Conservation (phyloP, 2,113 vertebrate species). For the Pomatostomus ruficeps region DNA sequence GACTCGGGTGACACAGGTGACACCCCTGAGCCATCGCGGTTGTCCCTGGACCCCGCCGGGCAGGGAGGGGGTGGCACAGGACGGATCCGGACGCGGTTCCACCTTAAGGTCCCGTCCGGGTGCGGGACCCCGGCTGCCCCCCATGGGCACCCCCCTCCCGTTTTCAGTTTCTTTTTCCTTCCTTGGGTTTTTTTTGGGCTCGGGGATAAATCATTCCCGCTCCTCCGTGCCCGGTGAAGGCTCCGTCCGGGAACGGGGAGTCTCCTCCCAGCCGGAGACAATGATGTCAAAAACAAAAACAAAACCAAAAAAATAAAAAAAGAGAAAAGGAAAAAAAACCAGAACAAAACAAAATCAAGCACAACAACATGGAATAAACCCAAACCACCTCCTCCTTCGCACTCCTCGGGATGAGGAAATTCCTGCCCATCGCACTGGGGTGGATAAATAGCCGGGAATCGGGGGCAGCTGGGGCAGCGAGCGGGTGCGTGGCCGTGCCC, state of each 20-base stretch:
- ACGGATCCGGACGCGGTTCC: neutral
- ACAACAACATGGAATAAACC: too few relatives aligned
- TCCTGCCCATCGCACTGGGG: conserved; percentile 23
- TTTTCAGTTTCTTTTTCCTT: neutral
- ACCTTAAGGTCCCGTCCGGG: conserved; percentile 49
- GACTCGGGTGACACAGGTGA: neutral
- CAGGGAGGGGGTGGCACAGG: rapidly evolving
- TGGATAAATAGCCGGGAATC: conserved; percentile 12
- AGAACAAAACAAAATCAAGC: too few relatives aligned
- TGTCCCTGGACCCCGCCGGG: neutral
- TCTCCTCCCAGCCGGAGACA: conserved; percentile 60
- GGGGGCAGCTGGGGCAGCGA: neutral
- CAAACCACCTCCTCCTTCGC: neutral
- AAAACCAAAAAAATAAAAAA: neutral
- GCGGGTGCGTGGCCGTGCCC: too few relatives aligned
- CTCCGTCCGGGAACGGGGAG: conserved; percentile 68
- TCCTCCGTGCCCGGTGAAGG: neutral
- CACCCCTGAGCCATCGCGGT: neutral
- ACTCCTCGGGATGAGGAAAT: neutral
- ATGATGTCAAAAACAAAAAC: neutral
- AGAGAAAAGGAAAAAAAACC: too few relatives aligned
- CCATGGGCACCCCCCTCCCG: neutral
- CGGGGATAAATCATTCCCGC: neutral
- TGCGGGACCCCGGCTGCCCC: neutral
- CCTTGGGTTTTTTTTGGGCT: neutral